Evolutionary conservation across 2,113 vertebrate species (phyloP).

Genomic region (Fregetta grallaria): DNA sequence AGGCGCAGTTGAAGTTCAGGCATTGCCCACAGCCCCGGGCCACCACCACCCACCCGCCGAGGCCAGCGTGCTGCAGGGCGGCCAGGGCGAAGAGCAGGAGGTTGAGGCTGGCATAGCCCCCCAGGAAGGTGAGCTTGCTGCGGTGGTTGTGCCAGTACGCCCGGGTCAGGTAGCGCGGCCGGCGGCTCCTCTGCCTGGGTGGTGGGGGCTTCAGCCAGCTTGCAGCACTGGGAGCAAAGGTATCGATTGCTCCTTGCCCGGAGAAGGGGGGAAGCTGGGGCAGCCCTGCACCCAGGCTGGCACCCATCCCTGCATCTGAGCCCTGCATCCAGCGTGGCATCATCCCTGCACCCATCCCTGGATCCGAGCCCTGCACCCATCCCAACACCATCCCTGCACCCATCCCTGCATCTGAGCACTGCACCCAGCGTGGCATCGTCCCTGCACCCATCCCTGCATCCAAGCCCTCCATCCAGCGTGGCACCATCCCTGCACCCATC

Average conservation of each 20-base stretch:
- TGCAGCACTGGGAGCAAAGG: constrained; percentile 70
- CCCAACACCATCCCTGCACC: no score
- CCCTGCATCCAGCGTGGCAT: not conserved
- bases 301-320: not conserved
- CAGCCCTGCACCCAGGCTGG: not conserved
- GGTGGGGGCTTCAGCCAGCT: constrained; percentile 85
- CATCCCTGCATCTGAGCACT: no score
- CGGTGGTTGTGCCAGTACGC: constrained; percentile 84
- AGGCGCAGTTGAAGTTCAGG: constrained; percentile 90
- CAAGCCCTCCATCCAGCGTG: not conserved
- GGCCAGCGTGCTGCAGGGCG: constrained; percentile 45
- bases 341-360: no score
- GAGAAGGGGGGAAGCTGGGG: not conserved
- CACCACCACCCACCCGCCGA: constrained; percentile 70
- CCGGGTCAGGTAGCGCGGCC: constrained; percentile 73
- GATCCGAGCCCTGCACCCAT: not conserved
- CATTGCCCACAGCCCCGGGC: constrained; percentile 87
- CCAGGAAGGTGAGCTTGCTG: constrained; percentile 78
- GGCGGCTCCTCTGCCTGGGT: not conserved
- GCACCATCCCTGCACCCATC: not conserved
- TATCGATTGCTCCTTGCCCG: rapidly evolving
- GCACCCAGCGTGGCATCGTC: no score
- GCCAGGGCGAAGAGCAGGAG: constrained; percentile 77
- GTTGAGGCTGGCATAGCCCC: constrained; percentile 66
- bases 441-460: not conserved